Conservation (phyloP, 2,888 invertebrate species). For the Cepaea hortensis region DNA sequence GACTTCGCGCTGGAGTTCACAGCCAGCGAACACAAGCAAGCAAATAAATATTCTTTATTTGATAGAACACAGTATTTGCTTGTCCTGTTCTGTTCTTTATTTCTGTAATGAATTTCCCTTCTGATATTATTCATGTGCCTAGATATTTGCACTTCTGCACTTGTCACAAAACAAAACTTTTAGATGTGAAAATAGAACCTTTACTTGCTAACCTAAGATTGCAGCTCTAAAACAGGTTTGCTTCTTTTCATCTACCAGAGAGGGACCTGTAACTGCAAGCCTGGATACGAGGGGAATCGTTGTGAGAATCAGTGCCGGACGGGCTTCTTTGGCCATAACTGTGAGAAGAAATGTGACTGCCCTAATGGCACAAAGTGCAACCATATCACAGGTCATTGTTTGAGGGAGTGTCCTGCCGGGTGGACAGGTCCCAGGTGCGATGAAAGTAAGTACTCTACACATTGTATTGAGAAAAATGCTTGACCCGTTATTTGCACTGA, state of each 20-base stretch:
- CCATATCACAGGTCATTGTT: constrained; percentile 71
- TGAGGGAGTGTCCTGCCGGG: constrained; percentile 72
- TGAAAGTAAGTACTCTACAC: constrained; percentile 61
- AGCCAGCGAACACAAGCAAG: too few relatives aligned
- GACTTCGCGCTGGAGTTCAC: too few relatives aligned
- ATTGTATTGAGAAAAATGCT: neutral
- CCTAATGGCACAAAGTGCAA: constrained; percentile 68
- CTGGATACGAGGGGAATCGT: constrained; percentile 76
- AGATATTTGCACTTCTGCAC: too few relatives aligned
- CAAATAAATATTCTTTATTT: too few relatives aligned
- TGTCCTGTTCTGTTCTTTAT: too few relatives aligned
- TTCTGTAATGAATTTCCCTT: too few relatives aligned
- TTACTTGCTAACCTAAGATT: too few relatives aligned
- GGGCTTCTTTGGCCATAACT: constrained; percentile 70
- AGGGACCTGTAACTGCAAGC: constrained; percentile 84
- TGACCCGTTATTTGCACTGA: neutral
- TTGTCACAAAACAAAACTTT: too few relatives aligned
- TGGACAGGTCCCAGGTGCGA: constrained; percentile 72
- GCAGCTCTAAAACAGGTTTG: too few relatives aligned
- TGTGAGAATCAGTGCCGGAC: constrained; percentile 75
- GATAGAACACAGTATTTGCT: too few relatives aligned
- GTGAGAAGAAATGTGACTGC: constrained; percentile 69
- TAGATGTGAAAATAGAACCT: too few relatives aligned
- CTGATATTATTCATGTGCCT: too few relatives aligned
- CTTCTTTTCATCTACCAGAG: constrained; percentile 76